Conservation (phyloP, 2,888 invertebrate species). For the Xylota segnis region DNA sequence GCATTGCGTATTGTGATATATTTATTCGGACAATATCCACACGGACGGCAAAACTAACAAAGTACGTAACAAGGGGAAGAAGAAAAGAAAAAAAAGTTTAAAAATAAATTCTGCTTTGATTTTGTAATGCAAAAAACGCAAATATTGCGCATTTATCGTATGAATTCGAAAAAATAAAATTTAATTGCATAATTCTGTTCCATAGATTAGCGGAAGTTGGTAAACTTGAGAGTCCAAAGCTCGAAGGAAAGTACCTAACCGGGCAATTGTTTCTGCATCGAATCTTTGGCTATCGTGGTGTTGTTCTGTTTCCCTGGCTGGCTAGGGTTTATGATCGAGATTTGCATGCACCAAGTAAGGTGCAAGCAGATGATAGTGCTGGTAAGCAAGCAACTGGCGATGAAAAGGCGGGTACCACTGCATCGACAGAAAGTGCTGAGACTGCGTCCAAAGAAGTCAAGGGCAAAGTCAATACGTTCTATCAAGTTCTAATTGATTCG, state of each 20-base stretch:
- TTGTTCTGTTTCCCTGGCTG: constrained; percentile 98
- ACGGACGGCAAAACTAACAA: constrained; percentile 69
- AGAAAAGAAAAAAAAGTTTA: constrained; percentile 24
- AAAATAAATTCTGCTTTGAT: constrained; percentile 48
- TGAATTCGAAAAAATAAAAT: not conserved
- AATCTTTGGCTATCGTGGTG: constrained; percentile 98
- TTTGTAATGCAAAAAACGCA: not conserved
- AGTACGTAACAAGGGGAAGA: constrained; percentile 59
- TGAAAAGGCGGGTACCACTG: constrained; percentile 15
- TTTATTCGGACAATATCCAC: constrained; percentile 72
- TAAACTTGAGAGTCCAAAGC: constrained; percentile 93
- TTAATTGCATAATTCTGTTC: constrained; percentile 59
- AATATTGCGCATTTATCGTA: constrained; percentile 53
- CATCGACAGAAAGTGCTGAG: constrained; percentile 38
- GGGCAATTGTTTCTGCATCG: constrained; percentile 98
- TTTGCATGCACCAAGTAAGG: constrained; percentile 86
- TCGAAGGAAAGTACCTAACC: constrained; percentile 95
- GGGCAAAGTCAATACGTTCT: constrained; percentile 96
- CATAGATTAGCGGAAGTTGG: constrained; percentile 97
- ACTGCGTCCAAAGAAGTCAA: constrained; percentile 93
- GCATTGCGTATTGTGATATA: constrained; percentile 73
- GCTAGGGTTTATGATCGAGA: constrained; percentile 98
- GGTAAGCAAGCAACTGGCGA: constrained; percentile 21
- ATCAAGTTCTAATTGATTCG: constrained; percentile 98
- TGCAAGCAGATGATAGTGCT: constrained; percentile 8